Evolutionary conservation across 2,113 vertebrate genomes (phyloP).

Genomic region (Coptodon rendalli): DNA sequence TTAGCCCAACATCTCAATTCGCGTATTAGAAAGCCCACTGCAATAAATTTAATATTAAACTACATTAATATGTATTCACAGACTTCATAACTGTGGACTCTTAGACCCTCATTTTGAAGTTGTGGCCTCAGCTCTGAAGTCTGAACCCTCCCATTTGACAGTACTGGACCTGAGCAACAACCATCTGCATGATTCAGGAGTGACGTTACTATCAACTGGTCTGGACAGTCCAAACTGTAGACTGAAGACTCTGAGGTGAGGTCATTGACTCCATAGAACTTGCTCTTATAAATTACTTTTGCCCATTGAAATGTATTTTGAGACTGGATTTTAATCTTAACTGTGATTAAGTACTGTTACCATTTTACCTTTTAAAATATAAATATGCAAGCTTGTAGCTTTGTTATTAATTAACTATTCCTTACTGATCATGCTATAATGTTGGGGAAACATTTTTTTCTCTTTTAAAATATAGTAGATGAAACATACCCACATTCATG

Average conservation of each 20-base stretch:
- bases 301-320: neutral
- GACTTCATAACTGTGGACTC: neutral
- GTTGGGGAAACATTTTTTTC: neutral
- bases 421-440: neutral
- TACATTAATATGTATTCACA: neutral
- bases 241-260: neutral
- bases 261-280: neutral
- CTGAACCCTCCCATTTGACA: neutral
- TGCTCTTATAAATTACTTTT: neutral
- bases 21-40: neutral
- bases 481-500: neutral
- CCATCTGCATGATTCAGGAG: neutral
- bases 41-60: neutral
- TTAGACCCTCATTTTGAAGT: neutral
- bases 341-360: neutral
- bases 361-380: neutral
- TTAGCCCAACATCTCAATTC: neutral
- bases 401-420: neutral
- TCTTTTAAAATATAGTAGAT: neutral
- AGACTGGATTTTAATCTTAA: neutral
- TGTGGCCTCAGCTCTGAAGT: neutral
- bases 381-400: neutral
- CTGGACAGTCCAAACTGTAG: neutral
- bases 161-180: neutral
- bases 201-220: neutral